phyloP scores from a whole-genome alignment of 2,113 vertebrate species.

The Ploceus nigricollis region DNA sequence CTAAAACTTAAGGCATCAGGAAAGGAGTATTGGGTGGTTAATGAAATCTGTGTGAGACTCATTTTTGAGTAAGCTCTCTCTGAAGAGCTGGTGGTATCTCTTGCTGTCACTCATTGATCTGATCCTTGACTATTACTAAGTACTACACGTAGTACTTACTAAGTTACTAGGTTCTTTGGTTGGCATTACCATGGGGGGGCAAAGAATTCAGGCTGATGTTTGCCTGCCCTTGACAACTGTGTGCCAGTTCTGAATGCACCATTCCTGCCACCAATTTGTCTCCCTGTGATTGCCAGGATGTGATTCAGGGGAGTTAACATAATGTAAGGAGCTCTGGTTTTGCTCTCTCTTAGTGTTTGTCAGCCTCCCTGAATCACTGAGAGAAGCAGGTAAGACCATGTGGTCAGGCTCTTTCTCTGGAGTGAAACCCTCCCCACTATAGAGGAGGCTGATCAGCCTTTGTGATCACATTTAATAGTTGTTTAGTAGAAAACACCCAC shows the following conservation, averaged over 20 bases:
- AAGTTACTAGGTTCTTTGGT: background rate
- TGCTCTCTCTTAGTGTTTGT: background rate
- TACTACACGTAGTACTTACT: background rate
- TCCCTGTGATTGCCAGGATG: background rate
- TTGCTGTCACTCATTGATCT: background rate
- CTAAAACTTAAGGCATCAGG: background rate
- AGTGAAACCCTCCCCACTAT: background rate
- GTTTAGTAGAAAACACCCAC: background rate
- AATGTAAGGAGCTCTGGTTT: background rate
- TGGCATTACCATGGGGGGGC: background rate
- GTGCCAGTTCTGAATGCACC: background rate
- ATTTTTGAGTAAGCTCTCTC: background rate
- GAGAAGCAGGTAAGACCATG: background rate
- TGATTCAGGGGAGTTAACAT: background rate
- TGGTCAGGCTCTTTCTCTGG: background rate
- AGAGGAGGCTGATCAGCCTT: background rate
- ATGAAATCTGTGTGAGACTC: background rate
- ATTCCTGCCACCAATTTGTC: background rate
- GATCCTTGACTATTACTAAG: background rate
- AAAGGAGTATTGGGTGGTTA: background rate
- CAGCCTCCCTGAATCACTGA: background rate
- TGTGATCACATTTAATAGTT: background rate
- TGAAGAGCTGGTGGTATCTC: background rate
- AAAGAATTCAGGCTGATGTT: background rate
- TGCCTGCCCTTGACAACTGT: background rate